Conservation (phyloP, 2,797 vertebrate species). For the Xyrichtys novacula region DNA sequence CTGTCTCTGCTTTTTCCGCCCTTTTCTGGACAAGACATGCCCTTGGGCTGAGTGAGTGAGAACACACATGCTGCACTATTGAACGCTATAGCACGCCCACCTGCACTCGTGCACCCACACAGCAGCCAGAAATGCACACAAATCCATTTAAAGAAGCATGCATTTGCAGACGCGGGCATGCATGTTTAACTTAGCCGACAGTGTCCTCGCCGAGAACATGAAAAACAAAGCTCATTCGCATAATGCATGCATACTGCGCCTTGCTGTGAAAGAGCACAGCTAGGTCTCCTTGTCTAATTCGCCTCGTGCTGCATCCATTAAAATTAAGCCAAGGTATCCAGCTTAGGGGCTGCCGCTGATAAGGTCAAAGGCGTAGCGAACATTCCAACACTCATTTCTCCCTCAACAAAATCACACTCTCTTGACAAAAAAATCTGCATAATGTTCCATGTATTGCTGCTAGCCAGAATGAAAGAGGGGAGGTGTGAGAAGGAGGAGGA, state of each 20-base stretch:
- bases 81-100: conserved; percentile 26
- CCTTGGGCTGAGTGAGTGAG: conserved; percentile 68
- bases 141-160: conserved; percentile 19
- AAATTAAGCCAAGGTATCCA: conserved; percentile 76
- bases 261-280: conserved; percentile 48
- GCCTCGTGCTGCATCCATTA: conserved; percentile 76
- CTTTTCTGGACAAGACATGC: conserved; percentile 60
- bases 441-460: conserved; percentile 77
- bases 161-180: conserved; percentile 26
- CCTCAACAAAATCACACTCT: conserved; percentile 74
- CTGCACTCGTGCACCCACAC: neutral
- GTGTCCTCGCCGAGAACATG: conserved; percentile 7
- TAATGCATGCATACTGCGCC: conserved; percentile 58
- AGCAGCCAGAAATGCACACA: conserved; percentile 1
- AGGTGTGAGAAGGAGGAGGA: conserved; percentile 32
- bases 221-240: conserved; percentile 53
- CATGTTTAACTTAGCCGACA: conserved; percentile 16
- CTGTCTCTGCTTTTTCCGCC: conserved; percentile 60
- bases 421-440: conserved; percentile 78
- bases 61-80: conserved; percentile 51
- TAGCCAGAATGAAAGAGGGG: conserved; percentile 65
- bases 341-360: conserved; percentile 74
- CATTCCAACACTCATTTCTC: conserved; percentile 76
- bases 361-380: conserved; percentile 81
- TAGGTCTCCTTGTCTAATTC: conserved; percentile 72